phyloP scores from a whole-genome alignment of 2,113 vertebrate species.

The Corythaeola cristata region DNA sequence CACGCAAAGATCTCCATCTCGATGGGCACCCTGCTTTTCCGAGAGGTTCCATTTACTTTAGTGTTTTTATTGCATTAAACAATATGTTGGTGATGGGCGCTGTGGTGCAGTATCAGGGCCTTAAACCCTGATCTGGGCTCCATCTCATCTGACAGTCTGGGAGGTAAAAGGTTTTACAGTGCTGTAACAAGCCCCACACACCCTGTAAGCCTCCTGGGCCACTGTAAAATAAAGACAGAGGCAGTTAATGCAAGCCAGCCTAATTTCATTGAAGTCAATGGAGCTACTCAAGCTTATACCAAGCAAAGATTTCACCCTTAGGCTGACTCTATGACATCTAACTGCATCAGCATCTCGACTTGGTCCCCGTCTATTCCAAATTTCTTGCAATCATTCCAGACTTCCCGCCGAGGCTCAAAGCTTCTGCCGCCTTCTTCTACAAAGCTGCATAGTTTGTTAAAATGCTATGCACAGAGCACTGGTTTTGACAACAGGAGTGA shows the following conservation, averaged over 20 bases:
- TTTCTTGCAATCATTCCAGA: background rate
- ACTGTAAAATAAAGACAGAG: background rate
- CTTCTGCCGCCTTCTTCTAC: background rate
- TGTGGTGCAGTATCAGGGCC: background rate
- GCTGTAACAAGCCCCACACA: background rate
- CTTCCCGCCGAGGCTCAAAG: background rate
- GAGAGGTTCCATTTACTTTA: background rate
- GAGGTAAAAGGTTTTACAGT: background rate
- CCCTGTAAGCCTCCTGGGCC: background rate
- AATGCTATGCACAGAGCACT: background rate
- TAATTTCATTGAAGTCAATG: background rate
- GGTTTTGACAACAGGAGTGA: background rate
- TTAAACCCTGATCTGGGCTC: background rate
- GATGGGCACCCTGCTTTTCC: background rate
- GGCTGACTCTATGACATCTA: background rate
- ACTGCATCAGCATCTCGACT: background rate
- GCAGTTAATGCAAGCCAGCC: background rate
- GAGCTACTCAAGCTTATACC: background rate
- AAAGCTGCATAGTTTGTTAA: background rate
- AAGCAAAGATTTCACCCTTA: background rate
- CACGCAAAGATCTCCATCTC: background rate
- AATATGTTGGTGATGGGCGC: background rate
- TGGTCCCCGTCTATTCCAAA: background rate
- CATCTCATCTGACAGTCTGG: background rate
- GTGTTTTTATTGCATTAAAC: background rate